These are phyloP conservation scores for Nymphalis urticae DNA, from an alignment of 2,888 invertebrate species.

Conservation along the genomic window DNA sequence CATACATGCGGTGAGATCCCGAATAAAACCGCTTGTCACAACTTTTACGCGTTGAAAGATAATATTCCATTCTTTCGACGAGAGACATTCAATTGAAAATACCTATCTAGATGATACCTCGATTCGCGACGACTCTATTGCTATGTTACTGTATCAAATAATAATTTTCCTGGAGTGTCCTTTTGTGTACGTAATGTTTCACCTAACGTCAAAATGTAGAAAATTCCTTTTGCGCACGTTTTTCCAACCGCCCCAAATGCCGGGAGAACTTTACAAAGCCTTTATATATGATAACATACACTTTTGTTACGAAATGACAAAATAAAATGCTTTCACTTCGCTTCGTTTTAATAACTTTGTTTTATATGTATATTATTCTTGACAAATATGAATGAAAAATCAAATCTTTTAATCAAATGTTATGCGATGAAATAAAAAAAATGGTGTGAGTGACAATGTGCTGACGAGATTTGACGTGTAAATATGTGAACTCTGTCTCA, in stretches of 20 bases:
- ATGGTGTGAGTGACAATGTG: too few species aligned
- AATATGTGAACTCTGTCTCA: too few species aligned
- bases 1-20: conserved; percentile 45
- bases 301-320: conserved; percentile 8
- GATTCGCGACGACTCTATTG: conserved; percentile 27
- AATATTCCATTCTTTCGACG: conserved; percentile 50
- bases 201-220: conserved; percentile 33
- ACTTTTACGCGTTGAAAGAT: conserved; percentile 45
- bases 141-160: conserved; percentile 30
- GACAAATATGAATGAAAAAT: background rate
- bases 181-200: conserved; percentile 28
- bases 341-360: background rate
- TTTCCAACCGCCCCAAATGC: conserved; percentile 27
- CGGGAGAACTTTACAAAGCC: conserved; percentile 33
- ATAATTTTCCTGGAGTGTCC: conserved; percentile 21
- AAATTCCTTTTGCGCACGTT: conserved; percentile 33
- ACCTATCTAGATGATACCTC: conserved; percentile 43
- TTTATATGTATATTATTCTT: background rate
- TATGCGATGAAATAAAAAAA: too few species aligned
- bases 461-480: too few species aligned
- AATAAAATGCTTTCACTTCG: conserved; percentile 7
- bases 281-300: conserved; percentile 16
- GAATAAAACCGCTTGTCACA: conserved; percentile 47
- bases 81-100: conserved; percentile 45
- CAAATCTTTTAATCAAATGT: background rate